Evolutionary conservation across 2,797 vertebrate species (phyloP), one percentile per base, ranked within the genome.

Genomic region (Brachyalestes nurse): DNA sequence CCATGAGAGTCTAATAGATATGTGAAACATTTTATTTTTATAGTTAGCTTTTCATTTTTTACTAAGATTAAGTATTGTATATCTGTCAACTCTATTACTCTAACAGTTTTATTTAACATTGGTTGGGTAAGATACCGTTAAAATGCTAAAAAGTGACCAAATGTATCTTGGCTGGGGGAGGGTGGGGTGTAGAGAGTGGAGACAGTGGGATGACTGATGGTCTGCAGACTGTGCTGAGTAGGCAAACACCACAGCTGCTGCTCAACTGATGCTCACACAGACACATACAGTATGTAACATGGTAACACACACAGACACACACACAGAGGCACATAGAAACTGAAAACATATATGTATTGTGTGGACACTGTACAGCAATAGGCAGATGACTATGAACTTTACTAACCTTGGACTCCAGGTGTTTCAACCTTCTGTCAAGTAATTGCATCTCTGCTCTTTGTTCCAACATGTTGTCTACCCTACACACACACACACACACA

Each of bases 401-500:
- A 87, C 89, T 89, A 87, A 96, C 96, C 94, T 96, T 92, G 0
- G 80, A 87, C 86, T 97, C 96, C 82, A 97, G 84, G 17, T 86
- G 80, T 77, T 87, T 93, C 79, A 97, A 83, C 38, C 94, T 92
- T 65, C 91, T 88, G 66, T 96, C 94, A 0, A 94, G 95, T 82
- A 95, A 93, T 25, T 90, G 91, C 64, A 96, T 92, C 83, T 96
- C 95, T 0, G 83, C 67, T 86, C 96, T 91, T 70, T 96, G 93
- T 82, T 95, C 96, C 81, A 97, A 77, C 4, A 94, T 93, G 0
- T 71, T 91, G 83, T 97, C 96, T 75, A 97, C 95, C 87, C 96
- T 28, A 28, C 28, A 28, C 28, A 28, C 28, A 82, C 75, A 84
- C 47, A 84, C 79, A 82, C 82, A 77, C 61, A 28, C 28, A 28